Conservation (phyloP, 2,888 invertebrate genomes). For the Drosophila yooni region DNA sequence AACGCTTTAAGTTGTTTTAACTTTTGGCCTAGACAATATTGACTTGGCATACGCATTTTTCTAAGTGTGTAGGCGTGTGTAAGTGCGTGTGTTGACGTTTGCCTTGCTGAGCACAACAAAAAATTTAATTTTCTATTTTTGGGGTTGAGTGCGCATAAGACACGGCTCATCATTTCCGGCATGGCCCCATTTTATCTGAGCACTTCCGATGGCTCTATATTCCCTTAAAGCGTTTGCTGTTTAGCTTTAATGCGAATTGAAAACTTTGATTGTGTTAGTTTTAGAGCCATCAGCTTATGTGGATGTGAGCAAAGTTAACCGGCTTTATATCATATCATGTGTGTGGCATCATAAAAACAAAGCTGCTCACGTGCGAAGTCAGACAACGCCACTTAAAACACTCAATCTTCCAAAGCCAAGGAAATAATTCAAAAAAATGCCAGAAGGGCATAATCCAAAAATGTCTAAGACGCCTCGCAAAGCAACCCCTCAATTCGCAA, state of each 20-base stretch:
- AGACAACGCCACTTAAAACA: constrained; percentile 30
- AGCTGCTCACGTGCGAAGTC: constrained; percentile 36
- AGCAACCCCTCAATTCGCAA: constrained; percentile 69
- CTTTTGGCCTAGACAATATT: constrained; percentile 54
- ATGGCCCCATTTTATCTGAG: constrained; percentile 34
- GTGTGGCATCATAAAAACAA: constrained; percentile 61
- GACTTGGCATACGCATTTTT: constrained; percentile 44
- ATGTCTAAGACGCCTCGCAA: constrained; percentile 63
- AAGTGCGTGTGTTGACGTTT: constrained; percentile 35
- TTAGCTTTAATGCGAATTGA: constrained; percentile 30
- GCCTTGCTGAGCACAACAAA: constrained; percentile 54
- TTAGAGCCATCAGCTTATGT: constrained; percentile 11
- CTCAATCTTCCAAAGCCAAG: constrained; percentile 44
- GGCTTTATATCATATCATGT: constrained; percentile 51
- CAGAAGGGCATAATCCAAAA: constrained; percentile 74
- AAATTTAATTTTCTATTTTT: constrained; percentile 72
- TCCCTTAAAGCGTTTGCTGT: constrained; percentile 27
- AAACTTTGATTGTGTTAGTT: constrained; percentile 35
- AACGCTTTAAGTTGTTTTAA: constrained; percentile 63
- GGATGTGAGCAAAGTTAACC: constrained; percentile 17
- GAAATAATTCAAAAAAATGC: constrained; percentile 77
- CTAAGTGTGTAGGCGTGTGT: constrained; percentile 17
- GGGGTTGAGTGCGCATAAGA: constrained; percentile 62
- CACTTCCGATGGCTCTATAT: constrained; percentile 33
- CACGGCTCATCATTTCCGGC: constrained; percentile 61